Evolutionary conservation across 1,140 invertebrate genomes (phyloP).

Genomic region (Wasmannia auropunctata): DNA sequence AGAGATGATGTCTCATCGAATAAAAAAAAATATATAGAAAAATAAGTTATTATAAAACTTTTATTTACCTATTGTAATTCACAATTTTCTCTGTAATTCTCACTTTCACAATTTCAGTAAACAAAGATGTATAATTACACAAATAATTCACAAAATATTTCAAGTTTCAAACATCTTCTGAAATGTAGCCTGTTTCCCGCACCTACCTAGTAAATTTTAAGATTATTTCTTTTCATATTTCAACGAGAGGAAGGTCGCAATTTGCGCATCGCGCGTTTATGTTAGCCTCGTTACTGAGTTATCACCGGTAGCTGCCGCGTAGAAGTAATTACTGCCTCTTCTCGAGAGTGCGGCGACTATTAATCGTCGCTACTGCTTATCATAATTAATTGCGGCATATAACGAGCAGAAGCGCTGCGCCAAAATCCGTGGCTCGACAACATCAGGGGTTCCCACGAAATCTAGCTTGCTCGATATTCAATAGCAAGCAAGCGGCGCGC

Average conservation of each 20-base stretch:
- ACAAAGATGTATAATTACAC: not conserved
- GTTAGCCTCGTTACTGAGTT: slow-evolving; percentile 49
- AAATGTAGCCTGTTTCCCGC: not conserved
- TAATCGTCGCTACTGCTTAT: slow-evolving; percentile 66
- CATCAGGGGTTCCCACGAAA: slow-evolving; percentile 20
- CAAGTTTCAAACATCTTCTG: too few species aligned
- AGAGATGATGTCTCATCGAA: not conserved
- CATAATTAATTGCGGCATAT: slow-evolving; percentile 63
- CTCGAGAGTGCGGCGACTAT: slow-evolving; percentile 45
- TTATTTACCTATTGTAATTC: not conserved
- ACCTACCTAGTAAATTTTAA: not conserved
- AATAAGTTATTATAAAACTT: not conserved
- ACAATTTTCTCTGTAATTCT: not conserved
- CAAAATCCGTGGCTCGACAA: slow-evolving; percentile 48
- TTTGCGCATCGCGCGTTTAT: slow-evolving; percentile 48
- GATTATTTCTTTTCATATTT: slow-evolving; percentile 25
- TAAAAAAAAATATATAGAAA: not conserved
- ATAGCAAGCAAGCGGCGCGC: slow-evolving; percentile 12
- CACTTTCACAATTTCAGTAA: not conserved
- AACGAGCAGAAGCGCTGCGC: slow-evolving; percentile 26
- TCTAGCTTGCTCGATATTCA: slow-evolving; percentile 34
- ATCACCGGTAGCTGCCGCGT: slow-evolving; percentile 43
- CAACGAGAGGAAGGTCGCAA: slow-evolving; percentile 38
- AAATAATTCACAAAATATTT: slow-evolving; percentile 1
- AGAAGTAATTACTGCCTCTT: slow-evolving; percentile 64